Base-by-base conservation (phyloP, 2,888 invertebrate genomes). In the Schizaphis graminum region DNA sequence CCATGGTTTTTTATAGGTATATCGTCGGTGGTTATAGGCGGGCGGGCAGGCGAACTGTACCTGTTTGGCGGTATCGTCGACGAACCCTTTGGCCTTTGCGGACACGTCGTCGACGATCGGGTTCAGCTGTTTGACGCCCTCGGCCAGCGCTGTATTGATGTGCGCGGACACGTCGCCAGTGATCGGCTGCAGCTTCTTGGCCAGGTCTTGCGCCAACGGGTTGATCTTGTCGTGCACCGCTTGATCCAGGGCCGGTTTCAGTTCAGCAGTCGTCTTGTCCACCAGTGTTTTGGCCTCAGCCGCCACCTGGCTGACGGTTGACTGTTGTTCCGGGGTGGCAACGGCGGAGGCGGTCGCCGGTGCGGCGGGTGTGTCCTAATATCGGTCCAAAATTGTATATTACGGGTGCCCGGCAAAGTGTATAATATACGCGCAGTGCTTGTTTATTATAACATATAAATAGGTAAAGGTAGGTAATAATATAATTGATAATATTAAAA, bases 11-110 rank as follows among this genome's bases (percentile, higher is more conserved):
- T 7, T 67, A 7, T 28, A 28, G 35, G 67, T n/a, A 21, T 53
- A 67, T 67, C 67, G 67, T 53, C 53, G 21, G 53, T 21, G 49
- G 49, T 49, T 13, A 13, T 49, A 11, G 49, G 8, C 49, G 53
- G 21, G 21, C n/a, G 10, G 35, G 26, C 47, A 44, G 85, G 47
- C 13, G 28, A 47, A 49, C 47, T n/a, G 56, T 56, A 96, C 96
- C 95, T 96, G 96, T 5, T 96, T 95, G 0, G 96, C 96, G 0
- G 96, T 96, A 94, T 96, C 96, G 95, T 96, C 96, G 0, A 96
- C 96, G 2, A 96, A 96, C 94, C 96, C 96, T 95, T 96, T 96
- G 0, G 96, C 96, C 95, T 96, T 96, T 94, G 96, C 96, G 11
- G 96, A 95, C 3, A 96, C 96, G 56, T 96, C 96, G 94, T 96